Conservation (phyloP, 2,113 vertebrate genomes). For the Myotis yumanensis region DNA sequence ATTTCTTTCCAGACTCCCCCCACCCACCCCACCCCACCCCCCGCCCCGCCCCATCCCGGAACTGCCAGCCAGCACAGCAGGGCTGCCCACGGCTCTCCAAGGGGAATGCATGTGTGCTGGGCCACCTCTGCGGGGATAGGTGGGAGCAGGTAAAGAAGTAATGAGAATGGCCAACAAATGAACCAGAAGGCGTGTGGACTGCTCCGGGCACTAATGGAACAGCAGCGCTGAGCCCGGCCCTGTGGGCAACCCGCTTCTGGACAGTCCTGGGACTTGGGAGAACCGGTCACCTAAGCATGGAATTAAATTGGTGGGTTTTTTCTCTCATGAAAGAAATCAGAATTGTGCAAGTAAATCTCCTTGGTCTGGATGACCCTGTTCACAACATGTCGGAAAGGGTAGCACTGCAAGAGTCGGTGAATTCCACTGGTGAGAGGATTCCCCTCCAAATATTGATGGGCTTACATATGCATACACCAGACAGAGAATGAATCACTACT, state of each 20-base stretch:
- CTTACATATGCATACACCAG: conserved; percentile 73
- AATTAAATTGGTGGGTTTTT: not conserved
- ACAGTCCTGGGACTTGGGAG: not conserved
- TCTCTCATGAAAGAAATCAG: conserved; percentile 24
- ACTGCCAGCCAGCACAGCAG: no score
- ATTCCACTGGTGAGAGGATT: conserved; percentile 82
- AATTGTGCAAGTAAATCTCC: conserved; percentile 28
- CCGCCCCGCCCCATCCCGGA: no score
- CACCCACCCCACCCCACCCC: accelerated
- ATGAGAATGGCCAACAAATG: not conserved
- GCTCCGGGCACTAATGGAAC: not conserved
- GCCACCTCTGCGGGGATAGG: not conserved
- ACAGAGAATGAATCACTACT: conserved; percentile 68
- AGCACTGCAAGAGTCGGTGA: conserved; percentile 77
- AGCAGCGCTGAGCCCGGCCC: not conserved
- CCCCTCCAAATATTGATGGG: conserved; percentile 83
- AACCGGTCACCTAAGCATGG: not conserved
- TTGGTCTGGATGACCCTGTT: conserved; percentile 5
- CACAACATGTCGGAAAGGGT: not conserved
- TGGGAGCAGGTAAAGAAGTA: not conserved
- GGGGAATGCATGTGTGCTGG: not conserved
- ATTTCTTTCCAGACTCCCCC: not conserved
- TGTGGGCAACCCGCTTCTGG: not conserved
- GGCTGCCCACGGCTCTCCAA: not conserved
- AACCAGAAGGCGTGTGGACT: not conserved